phyloP scores from a whole-genome alignment of 2,797 vertebrate species.

The Notoglanidium macrostoma region DNA sequence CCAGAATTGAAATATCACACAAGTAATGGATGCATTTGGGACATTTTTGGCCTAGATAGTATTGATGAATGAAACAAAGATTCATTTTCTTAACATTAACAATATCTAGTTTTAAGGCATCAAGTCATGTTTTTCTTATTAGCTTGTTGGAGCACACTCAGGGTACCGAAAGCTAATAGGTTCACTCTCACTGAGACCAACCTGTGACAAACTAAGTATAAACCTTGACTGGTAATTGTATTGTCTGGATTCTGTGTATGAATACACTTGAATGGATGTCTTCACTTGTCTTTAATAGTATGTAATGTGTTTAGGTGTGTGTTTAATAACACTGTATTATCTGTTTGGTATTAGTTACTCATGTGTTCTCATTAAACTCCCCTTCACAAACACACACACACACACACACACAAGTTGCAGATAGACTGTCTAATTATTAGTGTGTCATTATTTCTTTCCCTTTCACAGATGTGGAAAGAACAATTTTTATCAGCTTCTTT shows the following conservation, averaged over 20 bases:
- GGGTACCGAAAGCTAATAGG: neutral
- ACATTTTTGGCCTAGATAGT: neutral
- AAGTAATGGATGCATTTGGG: neutral
- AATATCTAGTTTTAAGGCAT: neutral
- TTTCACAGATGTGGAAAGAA: neutral
- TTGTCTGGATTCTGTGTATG: neutral
- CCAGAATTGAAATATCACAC: neutral
- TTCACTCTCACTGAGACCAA: neutral
- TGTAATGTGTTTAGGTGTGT: neutral
- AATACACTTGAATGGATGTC: neutral
- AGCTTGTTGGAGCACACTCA: neutral
- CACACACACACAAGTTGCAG: neutral
- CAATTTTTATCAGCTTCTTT: neutral
- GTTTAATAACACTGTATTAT: neutral
- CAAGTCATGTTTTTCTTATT: neutral
- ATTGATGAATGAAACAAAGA: neutral
- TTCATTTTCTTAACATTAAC: neutral
- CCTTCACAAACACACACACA: neutral
- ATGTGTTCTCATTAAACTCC: neutral
- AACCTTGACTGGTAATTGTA: neutral
- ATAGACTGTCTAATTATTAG: neutral
- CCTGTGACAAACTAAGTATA: neutral
- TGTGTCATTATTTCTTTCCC: neutral
- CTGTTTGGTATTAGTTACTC: neutral
- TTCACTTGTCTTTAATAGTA: neutral